Percentiles rank a stretch among this genome's conserved stretches.
Conservation (phyloP, 2,113 vertebrate genomes). For the Phalacrocorax aristotelis region DNA sequence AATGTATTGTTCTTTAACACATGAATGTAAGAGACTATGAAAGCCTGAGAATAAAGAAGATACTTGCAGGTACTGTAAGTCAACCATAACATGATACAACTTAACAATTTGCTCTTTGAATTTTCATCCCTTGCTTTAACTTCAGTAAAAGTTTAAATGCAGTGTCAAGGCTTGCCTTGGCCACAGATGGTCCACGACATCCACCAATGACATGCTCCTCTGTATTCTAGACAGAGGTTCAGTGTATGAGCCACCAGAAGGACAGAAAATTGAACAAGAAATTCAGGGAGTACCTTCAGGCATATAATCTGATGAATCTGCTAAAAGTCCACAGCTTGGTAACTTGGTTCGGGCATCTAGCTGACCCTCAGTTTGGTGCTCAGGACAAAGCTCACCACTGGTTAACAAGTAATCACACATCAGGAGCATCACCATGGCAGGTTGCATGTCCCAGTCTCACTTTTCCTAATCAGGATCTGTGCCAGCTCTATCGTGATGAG, state of each 20-base stretch:
- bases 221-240: background rate
- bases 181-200: background rate
- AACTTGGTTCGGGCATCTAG: background rate
- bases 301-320: background rate
- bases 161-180: background rate
- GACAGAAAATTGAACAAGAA: background rate
- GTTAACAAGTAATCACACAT: background rate
- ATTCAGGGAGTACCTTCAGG: background rate
- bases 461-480: background rate
- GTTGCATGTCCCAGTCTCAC: background rate
- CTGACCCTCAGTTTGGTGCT: background rate
- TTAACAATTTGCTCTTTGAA: background rate
- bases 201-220: background rate
- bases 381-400: background rate
- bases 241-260: background rate
- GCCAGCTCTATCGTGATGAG: background rate
- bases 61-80: background rate
- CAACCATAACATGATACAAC: background rate
- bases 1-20: background rate
- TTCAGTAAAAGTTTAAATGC: background rate
- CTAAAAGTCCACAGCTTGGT: background rate
- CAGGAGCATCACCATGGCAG: background rate
- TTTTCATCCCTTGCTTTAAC: background rate
- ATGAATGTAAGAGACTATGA: background rate
- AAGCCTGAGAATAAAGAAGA: background rate